Conservation (phyloP, 2,797 vertebrate genomes). For the Toxotes lorentzi region DNA sequence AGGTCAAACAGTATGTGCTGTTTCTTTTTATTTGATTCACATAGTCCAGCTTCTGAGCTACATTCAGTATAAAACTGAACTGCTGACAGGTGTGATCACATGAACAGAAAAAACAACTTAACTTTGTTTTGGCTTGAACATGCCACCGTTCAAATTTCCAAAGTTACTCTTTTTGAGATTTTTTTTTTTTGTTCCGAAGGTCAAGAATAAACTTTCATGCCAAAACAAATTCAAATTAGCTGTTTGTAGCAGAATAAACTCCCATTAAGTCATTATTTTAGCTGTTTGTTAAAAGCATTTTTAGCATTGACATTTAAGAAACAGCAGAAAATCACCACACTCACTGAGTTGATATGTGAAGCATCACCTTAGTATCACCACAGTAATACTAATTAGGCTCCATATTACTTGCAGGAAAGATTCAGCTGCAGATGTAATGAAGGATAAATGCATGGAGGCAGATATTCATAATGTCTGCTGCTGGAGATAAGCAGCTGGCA, state of each 20-base stretch:
- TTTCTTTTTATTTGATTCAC: background rate
- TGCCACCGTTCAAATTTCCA: background rate
- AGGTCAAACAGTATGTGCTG: background rate
- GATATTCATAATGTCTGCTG: constrained; percentile 26
- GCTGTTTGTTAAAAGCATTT: background rate
- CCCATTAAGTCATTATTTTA: background rate
- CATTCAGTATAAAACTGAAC: background rate
- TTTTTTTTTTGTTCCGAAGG: background rate
- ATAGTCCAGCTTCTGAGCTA: background rate
- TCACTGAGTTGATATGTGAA: background rate
- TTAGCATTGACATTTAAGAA: background rate
- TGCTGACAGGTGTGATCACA: too few species aligned
- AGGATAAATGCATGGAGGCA: constrained; percentile 6
- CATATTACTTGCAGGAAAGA: constrained; percentile 5
- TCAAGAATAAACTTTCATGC: background rate
- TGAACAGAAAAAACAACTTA: background rate
- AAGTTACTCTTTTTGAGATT: background rate
- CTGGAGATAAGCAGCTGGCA: constrained; percentile 37
- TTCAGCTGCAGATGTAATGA: constrained; percentile 11
- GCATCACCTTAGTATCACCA: background rate
- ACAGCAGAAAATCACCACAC: background rate
- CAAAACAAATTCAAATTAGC: too few species aligned
- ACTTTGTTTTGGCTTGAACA: background rate
- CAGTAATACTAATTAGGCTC: background rate
- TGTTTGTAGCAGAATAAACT: background rate